Base-by-base conservation (phyloP, 2,113 vertebrate species). In the Fulmarus glacialis region DNA sequence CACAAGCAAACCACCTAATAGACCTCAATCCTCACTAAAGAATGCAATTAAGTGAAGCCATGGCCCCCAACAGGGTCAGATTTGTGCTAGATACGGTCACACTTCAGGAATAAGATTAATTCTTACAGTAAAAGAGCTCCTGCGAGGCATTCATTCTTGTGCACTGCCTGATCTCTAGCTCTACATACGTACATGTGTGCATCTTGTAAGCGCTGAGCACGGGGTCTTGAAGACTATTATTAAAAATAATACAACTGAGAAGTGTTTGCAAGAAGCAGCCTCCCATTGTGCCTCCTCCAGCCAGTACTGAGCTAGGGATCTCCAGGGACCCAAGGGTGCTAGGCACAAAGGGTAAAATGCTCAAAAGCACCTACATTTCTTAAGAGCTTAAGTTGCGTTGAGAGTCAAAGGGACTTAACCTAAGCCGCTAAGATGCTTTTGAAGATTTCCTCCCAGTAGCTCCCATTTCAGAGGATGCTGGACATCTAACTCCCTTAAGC, bases 341-440 rank as follows among this genome's bases (percentile, higher is more conserved):
- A 34, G 58, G 93, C 81, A 87, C 73, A 48, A 68, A 52, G 96
- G 70, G 59, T 12, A 42, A 72, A 91, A 72, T 3, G 52, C 95
- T 90, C 94, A 4, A 6, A n/a, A 88, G 87, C 84, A 91, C 91
- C 96, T 15, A 90, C 78, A 60, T 91, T 92, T 91, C 95, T 94
- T 59, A 97, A 94, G 91, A 90, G 93, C 96, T 96, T 96, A 96
- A 96, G 87, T 26, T 82, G 92, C 81, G 74, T 32, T 70, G 84
- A 89, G 89, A 94, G 87, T 93, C 95, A 88, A 91, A 89, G 89
- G 74, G 91, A 95, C 91, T 97, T 96, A 96, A 58, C 22, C 62
- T 97, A 96, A 96, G 93, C 95, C 0, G 6, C 74, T 97, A 96
- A 96, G 96, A 94, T 88, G 89, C 97, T 97, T 96, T 95, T 70